phyloP scores from a whole-genome alignment of 2,888 invertebrate genomes.

The Celastrina argiolus region DNA sequence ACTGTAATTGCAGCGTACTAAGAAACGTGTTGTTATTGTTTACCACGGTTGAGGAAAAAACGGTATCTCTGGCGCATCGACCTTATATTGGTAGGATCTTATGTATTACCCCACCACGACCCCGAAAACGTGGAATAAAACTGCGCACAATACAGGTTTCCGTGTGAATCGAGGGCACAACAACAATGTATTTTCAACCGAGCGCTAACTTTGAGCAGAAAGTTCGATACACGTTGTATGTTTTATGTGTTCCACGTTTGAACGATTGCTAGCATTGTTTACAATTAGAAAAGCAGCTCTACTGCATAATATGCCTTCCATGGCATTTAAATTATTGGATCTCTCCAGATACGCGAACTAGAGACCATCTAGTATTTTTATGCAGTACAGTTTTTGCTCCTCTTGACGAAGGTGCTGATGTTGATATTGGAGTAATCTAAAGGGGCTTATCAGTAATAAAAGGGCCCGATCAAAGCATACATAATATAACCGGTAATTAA shows the following conservation, averaged over 20 bases:
- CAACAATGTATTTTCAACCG: background rate
- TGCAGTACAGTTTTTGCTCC: background rate
- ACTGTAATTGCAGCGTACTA: background rate
- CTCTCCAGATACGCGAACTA: background rate
- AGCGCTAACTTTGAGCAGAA: background rate
- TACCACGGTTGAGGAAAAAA: background rate
- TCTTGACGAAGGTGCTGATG: background rate
- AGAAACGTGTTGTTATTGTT: background rate
- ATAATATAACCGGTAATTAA: background rate
- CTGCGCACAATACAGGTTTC: slow-evolving; percentile 9
- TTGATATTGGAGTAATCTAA: background rate
- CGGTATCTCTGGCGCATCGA: background rate
- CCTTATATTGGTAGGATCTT: background rate
- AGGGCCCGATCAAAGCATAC: background rate
- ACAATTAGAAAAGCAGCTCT: background rate
- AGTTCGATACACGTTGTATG: background rate
- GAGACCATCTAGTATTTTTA: background rate
- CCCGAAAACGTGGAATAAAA: slow-evolving; percentile 8
- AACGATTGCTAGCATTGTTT: background rate
- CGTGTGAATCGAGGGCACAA: background rate
- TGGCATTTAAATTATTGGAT: background rate
- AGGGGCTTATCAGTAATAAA: background rate
- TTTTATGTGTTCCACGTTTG: background rate
- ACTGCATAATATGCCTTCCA: background rate
- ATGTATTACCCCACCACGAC: background rate